phyloP scores from a whole-genome alignment of 2,888 invertebrate genomes.

The Hypsopygia costalis region DNA sequence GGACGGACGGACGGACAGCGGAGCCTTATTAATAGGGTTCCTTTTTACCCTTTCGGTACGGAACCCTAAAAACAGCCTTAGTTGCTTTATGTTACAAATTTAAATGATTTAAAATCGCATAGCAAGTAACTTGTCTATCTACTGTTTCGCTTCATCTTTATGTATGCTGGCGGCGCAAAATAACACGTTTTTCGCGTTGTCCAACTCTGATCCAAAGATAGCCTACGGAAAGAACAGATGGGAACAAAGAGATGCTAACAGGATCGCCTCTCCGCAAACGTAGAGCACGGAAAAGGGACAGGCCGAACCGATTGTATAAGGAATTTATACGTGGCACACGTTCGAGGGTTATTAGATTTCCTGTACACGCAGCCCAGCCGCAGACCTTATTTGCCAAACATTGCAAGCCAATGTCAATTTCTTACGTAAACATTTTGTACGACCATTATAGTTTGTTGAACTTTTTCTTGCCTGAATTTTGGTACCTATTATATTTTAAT shows the following conservation, averaged over 20 bases:
- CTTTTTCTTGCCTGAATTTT: constrained; percentile 27
- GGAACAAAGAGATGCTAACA: constrained; percentile 19
- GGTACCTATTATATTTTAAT: not conserved
- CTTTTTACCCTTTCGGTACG: too few species aligned
- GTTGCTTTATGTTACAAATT: too few species aligned
- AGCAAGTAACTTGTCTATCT: too few species aligned
- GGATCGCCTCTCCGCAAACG: constrained; percentile 11
- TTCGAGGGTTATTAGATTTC: constrained; percentile 70
- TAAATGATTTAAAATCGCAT: too few species aligned
- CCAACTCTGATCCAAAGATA: not conserved
- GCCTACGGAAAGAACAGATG: constrained; percentile 14
- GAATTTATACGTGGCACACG: constrained; percentile 58
- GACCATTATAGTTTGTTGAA: constrained; percentile 56
- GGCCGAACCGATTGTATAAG: constrained; percentile 46
- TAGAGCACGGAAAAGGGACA: constrained; percentile 30
- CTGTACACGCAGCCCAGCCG: constrained; percentile 63
- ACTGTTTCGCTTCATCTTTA: too few species aligned
- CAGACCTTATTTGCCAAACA: constrained; percentile 67
- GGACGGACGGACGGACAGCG: too few species aligned
- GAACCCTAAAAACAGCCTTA: too few species aligned
- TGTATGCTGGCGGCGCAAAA: not conserved
- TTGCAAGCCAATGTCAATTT: constrained; percentile 60
- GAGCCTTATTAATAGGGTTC: too few species aligned
- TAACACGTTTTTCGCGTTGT: not conserved
- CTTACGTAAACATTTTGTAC: constrained; percentile 63